Conservation (phyloP, 2,797 vertebrate genomes). For the Alcedo atthis region DNA sequence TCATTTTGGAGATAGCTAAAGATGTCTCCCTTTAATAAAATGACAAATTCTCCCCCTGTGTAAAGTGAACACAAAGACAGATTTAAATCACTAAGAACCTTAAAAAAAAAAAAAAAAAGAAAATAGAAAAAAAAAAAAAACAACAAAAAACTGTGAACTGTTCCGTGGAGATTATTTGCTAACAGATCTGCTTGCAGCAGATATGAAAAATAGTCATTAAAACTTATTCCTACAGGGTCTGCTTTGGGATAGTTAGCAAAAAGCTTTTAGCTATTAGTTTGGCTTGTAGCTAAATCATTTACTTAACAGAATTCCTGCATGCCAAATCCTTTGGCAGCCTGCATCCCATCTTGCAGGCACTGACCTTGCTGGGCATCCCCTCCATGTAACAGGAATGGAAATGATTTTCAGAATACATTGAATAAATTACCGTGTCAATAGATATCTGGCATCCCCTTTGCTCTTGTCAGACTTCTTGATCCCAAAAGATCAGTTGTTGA, state of each 20-base stretch:
- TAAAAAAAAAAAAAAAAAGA: neutral
- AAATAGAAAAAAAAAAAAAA: too few relatives aligned
- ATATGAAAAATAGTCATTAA: neutral
- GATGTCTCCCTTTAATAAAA: slow-evolving; percentile 10
- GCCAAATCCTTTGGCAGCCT: neutral
- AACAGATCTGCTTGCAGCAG: neutral
- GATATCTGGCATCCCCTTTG: neutral
- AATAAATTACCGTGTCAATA: neutral
- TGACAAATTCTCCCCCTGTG: neutral
- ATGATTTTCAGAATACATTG: neutral
- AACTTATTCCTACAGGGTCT: neutral
- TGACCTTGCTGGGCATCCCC: neutral
- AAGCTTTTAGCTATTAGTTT: neutral
- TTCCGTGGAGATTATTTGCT: neutral
- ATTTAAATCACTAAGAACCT: neutral
- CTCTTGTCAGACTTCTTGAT: slow-evolving; percentile 16
- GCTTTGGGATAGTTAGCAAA: neutral
- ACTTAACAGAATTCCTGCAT: neutral
- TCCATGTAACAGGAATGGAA: neutral
- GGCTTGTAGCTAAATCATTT: neutral
- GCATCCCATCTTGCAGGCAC: neutral
- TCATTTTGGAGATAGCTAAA: neutral
- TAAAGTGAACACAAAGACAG: neutral
- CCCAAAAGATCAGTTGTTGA: neutral
- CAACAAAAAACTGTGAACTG: neutral